Base-by-base conservation (phyloP, 2,888 invertebrate species). In the Oxyteleia sp. region DNA sequence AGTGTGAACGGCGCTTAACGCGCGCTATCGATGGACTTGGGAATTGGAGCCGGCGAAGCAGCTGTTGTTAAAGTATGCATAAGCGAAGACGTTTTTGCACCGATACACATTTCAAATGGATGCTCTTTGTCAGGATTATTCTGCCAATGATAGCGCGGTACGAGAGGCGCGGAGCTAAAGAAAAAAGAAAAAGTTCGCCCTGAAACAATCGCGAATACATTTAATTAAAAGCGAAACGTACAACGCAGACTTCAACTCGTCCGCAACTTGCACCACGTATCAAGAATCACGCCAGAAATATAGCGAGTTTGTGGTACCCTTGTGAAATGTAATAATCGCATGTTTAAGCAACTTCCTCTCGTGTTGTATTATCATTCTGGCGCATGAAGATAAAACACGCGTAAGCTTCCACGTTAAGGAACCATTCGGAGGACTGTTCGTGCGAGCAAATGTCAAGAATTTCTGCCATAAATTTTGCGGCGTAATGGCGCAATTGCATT, bases 51-150 rank as follows among this genome's bases (percentile, higher is more conserved):
- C 90, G 85, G 87, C 86, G 85, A 88, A 88, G 87, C 92, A 91
- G 90, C 92, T 91, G 91, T 87, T 86, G 85, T 89, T 92, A 91
- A 92, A 92, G 90, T 92, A 92, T 92, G 91, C 91, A 92, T 91
- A 91, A 92, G 89, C 88, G 84, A 88, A 88, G 88, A 88, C 89
- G 89, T 89, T 89, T 90, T 91, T 90, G 88, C 90, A 88, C 88
- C 89, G 80, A 86, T 87, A 89, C 85, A 88, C 86, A 89, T 82
- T 84, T 82, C 83, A 81, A 71, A 66, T 85, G 71, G 69, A 75
- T 84, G 84, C 79, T 81, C 75, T 85, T 81, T 85, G 66, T 61
- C 71, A 71, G 82, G 80, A 88, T 86, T 83, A 82, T 82, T 83
- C 78, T 43, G 59, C 61, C 69, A 83, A 85, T 83, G 85, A 43